A percentile compares a stretch with the other conserved stretches of the same genome.
phyloP scores from a whole-genome alignment of 2,888 invertebrate genomes.

The Drosophila prostipennis region DNA sequence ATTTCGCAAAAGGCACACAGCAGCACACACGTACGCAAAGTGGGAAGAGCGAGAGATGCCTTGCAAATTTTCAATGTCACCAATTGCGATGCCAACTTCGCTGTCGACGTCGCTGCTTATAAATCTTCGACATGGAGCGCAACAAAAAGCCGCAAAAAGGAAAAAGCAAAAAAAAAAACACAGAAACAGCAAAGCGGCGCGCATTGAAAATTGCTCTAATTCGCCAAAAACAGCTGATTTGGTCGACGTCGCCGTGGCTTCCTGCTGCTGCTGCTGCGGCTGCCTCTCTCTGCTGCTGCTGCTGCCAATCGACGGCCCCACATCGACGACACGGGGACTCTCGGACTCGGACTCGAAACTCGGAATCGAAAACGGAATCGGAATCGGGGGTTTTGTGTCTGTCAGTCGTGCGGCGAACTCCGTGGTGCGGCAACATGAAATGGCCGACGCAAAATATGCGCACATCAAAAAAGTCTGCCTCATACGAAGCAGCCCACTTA shows the following conservation, averaged over 20 bases:
- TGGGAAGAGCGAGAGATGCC: conserved; percentile 47
- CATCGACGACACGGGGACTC: conserved; percentile 43
- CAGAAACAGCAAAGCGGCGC: conserved; percentile 58
- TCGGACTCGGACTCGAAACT: conserved; percentile 30
- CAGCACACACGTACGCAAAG: conserved; percentile 37
- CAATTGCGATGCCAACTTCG: conserved; percentile 72
- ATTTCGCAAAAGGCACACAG: conserved; percentile 29
- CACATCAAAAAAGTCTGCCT: conserved; percentile 60
- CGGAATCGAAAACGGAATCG: conserved; percentile 26
- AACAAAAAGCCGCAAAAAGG: conserved; percentile 15
- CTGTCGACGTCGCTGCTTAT: conserved; percentile 68
- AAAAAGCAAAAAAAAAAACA: conserved; percentile 27
- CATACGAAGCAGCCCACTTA: conserved; percentile 6
- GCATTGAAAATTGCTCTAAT: conserved; percentile 80
- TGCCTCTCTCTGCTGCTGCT: conserved; percentile 1
- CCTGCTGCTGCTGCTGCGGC: conserved; percentile 52
- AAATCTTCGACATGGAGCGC: conserved; percentile 73
- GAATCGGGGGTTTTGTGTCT: conserved; percentile 47
- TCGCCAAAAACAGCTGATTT: conserved; percentile 80
- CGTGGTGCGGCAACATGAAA: conserved; percentile 78
- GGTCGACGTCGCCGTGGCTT: conserved; percentile 55
- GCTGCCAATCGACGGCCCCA: conserved; percentile 61
- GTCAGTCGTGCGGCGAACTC: conserved; percentile 74
- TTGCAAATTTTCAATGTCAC: conserved; percentile 80
- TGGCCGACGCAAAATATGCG: conserved; percentile 72